Evolutionary conservation across 2,888 invertebrate species (phyloP).

Genomic region (Dicyrtomina minuta): DNA sequence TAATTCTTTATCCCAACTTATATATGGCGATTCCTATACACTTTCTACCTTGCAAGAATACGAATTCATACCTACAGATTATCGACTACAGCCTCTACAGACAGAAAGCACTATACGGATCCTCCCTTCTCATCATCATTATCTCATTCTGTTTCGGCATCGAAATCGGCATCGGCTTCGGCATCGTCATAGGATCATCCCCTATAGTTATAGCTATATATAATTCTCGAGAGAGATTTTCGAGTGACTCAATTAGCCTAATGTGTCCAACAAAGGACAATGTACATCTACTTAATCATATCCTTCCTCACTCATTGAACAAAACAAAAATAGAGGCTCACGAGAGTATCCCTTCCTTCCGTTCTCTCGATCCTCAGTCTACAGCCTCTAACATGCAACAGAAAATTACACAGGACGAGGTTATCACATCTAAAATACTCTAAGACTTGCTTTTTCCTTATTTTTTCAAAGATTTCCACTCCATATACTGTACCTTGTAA

Average conservation of each 20-base stretch:
- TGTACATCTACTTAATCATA: neutral
- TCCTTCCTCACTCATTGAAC: neutral
- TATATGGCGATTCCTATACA: too few relatives aligned
- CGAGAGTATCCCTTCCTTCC: too few relatives aligned
- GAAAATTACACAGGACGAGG: too few relatives aligned
- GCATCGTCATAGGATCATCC: neutral
- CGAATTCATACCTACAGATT: too few relatives aligned
- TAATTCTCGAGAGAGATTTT: neutral
- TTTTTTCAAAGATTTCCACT: too few relatives aligned
- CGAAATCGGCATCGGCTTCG: too few relatives aligned
- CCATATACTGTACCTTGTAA: too few relatives aligned
- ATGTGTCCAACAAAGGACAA: slow-evolving; percentile 4
- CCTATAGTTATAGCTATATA: neutral
- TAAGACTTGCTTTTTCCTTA: too few relatives aligned
- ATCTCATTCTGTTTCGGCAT: neutral
- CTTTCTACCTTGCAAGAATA: too few relatives aligned
- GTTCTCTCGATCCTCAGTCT: neutral
- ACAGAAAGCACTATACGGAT: neutral
- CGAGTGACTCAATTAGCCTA: slow-evolving; percentile 22
- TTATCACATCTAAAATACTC: too few relatives aligned
- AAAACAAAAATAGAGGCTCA: neutral
- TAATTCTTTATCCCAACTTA: too few relatives aligned
- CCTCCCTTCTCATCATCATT: neutral
- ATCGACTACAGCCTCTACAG: too few relatives aligned
- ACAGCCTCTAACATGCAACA: neutral